These are phyloP conservation scores for Callorhinus ursinus DNA, from an alignment of 2,113 vertebrate genomes.

Conservation along the genomic window DNA sequence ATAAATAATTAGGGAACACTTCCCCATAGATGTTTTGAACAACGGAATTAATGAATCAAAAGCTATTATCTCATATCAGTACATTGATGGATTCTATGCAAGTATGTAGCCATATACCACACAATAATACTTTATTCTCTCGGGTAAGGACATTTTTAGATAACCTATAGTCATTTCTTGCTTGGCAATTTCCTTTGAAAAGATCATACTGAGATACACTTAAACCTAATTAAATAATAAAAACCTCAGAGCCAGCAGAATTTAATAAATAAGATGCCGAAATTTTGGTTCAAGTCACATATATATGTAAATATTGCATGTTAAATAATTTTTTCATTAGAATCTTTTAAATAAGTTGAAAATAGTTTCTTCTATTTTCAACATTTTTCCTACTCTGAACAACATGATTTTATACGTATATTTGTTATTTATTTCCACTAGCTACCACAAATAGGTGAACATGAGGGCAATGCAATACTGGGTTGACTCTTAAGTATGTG, in stretches of 20 bases:
- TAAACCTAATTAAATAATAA: slow-evolving; percentile 5
- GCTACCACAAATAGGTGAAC: not conserved
- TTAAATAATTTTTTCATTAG: not conserved
- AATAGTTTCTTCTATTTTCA: not conserved
- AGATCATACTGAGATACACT: not conserved
- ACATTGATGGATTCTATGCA: not conserved
- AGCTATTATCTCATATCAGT: not conserved
- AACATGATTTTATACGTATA: not conserved
- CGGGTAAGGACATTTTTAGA: not conserved
- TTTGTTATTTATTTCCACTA: not conserved
- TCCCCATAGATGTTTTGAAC: not conserved
- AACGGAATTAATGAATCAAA: not conserved
- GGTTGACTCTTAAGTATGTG: not conserved
- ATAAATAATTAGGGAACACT: not conserved
- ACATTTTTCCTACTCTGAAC: not conserved
- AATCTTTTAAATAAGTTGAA: not conserved
- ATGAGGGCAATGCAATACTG: not conserved
- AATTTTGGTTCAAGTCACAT: not conserved
- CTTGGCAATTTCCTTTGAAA: not conserved
- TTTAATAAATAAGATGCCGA: slow-evolving; percentile 13
- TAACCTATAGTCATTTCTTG: not conserved
- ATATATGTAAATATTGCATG: not conserved
- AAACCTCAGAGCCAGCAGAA: not conserved
- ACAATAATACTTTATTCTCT: not conserved
- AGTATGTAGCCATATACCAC: not conserved